A percentile compares a stretch with the other conserved stretches of the same genome.
Evolutionary conservation across 2,113 vertebrate genomes (phyloP).

Genomic region (Lates calcarifer): DNA sequence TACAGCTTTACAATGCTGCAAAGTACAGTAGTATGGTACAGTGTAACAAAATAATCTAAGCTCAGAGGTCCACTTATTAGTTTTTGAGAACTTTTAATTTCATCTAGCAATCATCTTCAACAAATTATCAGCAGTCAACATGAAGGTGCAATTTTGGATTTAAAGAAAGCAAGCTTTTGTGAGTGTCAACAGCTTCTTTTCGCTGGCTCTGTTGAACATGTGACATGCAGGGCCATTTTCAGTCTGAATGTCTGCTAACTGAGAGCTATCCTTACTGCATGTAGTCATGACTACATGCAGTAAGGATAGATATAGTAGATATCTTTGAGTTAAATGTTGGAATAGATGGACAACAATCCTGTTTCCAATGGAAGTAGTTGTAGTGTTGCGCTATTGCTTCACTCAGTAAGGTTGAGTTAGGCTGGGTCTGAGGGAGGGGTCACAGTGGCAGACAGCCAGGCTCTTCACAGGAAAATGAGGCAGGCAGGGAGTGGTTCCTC

Average conservation of each 20-base stretch:
- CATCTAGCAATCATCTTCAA: neutral
- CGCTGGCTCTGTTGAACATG: too few relatives aligned
- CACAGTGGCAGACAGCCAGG: slow-evolving; percentile 48
- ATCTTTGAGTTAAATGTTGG: neutral
- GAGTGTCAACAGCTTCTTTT: too few relatives aligned
- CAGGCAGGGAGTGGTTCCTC: slow-evolving; percentile 73
- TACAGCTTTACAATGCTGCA: too few relatives aligned
- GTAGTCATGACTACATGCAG: too few relatives aligned
- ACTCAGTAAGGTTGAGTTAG: neutral
- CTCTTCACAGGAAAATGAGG: slow-evolving; percentile 71
- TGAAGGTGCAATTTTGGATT: neutral
- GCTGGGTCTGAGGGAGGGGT: slow-evolving; percentile 24
- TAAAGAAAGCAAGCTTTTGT: slow-evolving; percentile 1
- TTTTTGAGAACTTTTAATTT: neutral
- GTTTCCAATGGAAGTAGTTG: neutral
- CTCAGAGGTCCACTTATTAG: too few relatives aligned
- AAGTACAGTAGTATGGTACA: too few relatives aligned
- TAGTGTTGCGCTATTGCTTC: neutral
- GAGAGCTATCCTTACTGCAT: too few relatives aligned
- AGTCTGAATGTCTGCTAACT: too few relatives aligned
- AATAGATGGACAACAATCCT: neutral
- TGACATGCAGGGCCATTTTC: too few relatives aligned
- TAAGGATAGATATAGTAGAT: too few relatives aligned
- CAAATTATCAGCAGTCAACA: too few relatives aligned
- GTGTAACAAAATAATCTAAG: too few relatives aligned